Base-by-base conservation (phyloP, 2,797 vertebrate genomes). In the Eupleurogrammus muticus region DNA sequence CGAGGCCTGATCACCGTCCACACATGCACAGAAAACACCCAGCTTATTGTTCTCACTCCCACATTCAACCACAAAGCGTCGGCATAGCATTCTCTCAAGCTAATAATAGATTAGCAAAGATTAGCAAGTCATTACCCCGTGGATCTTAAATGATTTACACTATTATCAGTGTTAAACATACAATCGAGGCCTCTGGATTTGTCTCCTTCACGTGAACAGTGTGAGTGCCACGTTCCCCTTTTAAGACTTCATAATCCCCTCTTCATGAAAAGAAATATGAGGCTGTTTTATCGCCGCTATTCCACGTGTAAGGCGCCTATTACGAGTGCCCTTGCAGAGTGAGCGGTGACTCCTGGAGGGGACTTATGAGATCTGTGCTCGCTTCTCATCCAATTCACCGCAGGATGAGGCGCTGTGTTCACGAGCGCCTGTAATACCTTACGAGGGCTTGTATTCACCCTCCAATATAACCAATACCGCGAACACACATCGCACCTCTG, bases 391-490 rank as follows among this genome's bases (percentile, higher is more conserved):
- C 73, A 82, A 69, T 79, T 80, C 70, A 72, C 64, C 63, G 49
- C 59, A 51, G 77, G 77, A 77, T 78, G 68, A 57, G 60, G 69
- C 46, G 76, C 57, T 19, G 24, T 80, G 69, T 81, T 87, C 64
- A 78, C 35, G 53, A 82, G 72, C 66, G 70, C 73, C 64, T 34
- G 6, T 77, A 70, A 88, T 69, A 76, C 79, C 70, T 75, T 63
- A 83, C 24, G n/a, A 82, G 73, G 68, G 51, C 70, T 67, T 17
- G 11, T 70, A 72, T 82, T 79, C 66, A 79, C 64, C 62, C 56
- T 72, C 63, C 62, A 80, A 72, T 83, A 78, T 73, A 51, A 58
- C 24, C 73, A 61, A 28, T 59, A 55, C 14, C 5, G 21, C 79
- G 40, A 80, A 76, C 76, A 76, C 44, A 60, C 61, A 54, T 24